Evolutionary conservation across 2,113 vertebrate species (phyloP).

Genomic region (Cepphus grylle): DNA sequence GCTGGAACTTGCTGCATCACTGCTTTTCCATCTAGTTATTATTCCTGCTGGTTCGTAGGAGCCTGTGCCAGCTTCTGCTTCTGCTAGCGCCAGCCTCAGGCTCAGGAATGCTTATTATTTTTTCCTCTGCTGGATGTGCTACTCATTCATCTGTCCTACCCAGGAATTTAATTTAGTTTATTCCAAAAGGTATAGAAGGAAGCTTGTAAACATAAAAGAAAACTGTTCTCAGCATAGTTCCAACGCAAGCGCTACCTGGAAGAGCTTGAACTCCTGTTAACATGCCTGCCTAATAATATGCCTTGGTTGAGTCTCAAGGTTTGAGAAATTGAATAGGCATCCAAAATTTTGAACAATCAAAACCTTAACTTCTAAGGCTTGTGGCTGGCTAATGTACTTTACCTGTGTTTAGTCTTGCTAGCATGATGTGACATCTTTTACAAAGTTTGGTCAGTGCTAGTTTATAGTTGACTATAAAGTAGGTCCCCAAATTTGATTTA

Average conservation of each 20-base stretch:
- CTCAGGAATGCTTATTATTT: neutral
- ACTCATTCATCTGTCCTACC: neutral
- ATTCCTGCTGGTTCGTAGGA: neutral
- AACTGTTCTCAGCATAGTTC: neutral
- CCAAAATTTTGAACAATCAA: neutral
- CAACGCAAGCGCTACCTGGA: neutral
- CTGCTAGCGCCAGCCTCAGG: neutral
- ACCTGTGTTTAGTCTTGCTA: neutral
- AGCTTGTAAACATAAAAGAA: neutral
- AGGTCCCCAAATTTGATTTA: neutral
- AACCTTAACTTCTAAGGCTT: neutral
- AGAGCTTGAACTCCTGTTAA: neutral
- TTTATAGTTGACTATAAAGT: neutral
- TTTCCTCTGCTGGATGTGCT: neutral
- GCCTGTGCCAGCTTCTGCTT: neutral
- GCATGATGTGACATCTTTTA: neutral
- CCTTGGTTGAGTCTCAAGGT: neutral
- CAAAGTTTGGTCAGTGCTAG: neutral
- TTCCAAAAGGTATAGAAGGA: neutral
- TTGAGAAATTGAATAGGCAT: neutral
- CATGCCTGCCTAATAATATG: neutral
- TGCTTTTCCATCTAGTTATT: neutral
- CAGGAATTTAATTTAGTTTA: slow-evolving; percentile 12
- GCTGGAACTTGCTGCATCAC: neutral
- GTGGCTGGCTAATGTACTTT: neutral